Evolutionary conservation across 2,888 invertebrate genomes (phyloP), one percentile per base, ranked within the genome.

Genomic region (Brachypalpus laphriformis): DNA sequence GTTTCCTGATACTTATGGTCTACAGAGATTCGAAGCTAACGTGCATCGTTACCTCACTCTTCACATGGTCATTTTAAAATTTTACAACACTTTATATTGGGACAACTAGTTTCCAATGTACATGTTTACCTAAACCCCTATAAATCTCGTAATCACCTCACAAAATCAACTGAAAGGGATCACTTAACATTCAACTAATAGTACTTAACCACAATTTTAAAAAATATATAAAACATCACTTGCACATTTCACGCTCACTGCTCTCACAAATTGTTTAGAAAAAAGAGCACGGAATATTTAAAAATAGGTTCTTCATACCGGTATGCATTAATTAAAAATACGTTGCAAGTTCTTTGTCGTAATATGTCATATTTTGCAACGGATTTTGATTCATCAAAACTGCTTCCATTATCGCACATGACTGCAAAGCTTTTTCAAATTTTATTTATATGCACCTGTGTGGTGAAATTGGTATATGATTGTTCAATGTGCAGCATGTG

Each of bases 241-340:
- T 86, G 82, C 82, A 86, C 86, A 63, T 86, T 86, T 77, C 77
- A 86, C 86, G 86, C 86, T 86, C 61, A 65, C 81, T 81, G 74
- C 57, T 63, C 42, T 51, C 8, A 49, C 42, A 42, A 61, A 25
- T 63, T 66, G 7, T 45, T 34, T 75, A 87, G 87, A 87, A 76
- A 87, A 78, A 82, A 87, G 85, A 87, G 81, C 87, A 87, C 72
- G 87, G 86, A 78, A 76, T 81, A 34, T 78, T 81, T 82, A 81
- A 82, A 63, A 83, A 87, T 81, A 82, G 57, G 54, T 87, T 82
- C 82, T 65, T 51, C 71, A 87, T 87, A 82, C 87, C 87, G 87
- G 87, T 87, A 87, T 20, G 87, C 49, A 59, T 83, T 20, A 22
- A 14, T 47, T 5, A 8, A 42, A 57, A 47, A 70, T 34, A 1